Evolutionary conservation across 2,797 vertebrate genomes (phyloP).

Genomic region (Labroides dimidiatus): DNA sequence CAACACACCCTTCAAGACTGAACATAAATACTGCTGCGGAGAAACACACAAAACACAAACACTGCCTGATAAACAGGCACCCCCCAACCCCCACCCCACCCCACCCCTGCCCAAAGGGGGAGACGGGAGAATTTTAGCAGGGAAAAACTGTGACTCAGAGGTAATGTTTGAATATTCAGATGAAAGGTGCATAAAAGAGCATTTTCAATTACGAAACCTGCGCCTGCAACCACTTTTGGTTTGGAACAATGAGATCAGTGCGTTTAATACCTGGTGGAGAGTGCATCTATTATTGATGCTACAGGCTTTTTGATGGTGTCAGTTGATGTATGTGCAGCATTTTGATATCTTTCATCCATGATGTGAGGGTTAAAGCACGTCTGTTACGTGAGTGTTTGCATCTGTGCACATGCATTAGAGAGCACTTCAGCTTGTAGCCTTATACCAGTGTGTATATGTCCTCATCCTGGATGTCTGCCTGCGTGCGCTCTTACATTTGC

Average conservation of each 20-base stretch:
- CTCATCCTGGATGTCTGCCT: background rate
- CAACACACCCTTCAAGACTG: constrained; percentile 29
- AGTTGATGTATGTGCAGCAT: constrained; percentile 59
- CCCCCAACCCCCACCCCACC: constrained; percentile 11
- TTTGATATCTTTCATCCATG: constrained; percentile 51
- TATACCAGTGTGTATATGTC: constrained; percentile 3
- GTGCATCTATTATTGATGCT: constrained; percentile 69
- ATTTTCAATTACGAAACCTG: constrained; percentile 55
- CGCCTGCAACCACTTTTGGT: constrained; percentile 39
- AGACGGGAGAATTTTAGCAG: constrained; percentile 21
- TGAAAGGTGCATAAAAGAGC: constrained; percentile 50
- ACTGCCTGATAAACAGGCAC: constrained; percentile 40
- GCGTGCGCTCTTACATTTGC: too few relatives aligned
- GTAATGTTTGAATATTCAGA: constrained; percentile 50
- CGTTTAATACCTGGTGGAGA: constrained; percentile 12
- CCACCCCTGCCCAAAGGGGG: constrained; percentile 8
- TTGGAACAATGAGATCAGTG: constrained; percentile 51
- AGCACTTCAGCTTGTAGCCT: constrained; percentile 8
- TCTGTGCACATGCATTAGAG: constrained; percentile 23
- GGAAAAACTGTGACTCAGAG: constrained; percentile 22
- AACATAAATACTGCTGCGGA: constrained; percentile 61
- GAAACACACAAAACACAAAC: constrained; percentile 31
- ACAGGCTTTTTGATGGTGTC: constrained; percentile 35
- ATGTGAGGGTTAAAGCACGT: constrained; percentile 42
- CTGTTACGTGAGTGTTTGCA: constrained; percentile 47